phyloP scores from a whole-genome alignment of 2,797 vertebrate species.

The Oreochromis mossambicus region DNA sequence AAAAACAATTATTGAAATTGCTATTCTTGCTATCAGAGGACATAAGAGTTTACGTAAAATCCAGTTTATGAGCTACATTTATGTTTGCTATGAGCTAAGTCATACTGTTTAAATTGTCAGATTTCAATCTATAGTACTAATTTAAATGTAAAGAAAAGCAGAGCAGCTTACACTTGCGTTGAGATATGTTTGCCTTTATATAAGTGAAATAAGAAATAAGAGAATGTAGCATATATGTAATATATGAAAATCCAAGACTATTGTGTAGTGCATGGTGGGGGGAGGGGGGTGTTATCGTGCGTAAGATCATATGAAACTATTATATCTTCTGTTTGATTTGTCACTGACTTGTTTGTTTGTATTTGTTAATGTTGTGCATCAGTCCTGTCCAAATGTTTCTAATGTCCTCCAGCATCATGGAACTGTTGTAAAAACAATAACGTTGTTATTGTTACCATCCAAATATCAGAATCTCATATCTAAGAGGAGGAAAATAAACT shows the following conservation, averaged over 20 bases:
- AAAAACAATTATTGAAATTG: constrained; percentile 66
- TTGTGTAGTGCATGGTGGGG: constrained; percentile 77
- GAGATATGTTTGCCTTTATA: constrained; percentile 79
- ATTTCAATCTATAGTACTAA: constrained; percentile 70
- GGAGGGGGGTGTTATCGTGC: constrained; percentile 47
- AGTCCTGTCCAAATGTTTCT: constrained; percentile 68
- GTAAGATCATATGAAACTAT: constrained; percentile 71
- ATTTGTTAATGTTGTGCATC: constrained; percentile 74
- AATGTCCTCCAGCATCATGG: constrained; percentile 60
- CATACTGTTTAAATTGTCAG: constrained; percentile 69
- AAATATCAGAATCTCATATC: constrained; percentile 53
- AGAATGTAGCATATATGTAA: constrained; percentile 82
- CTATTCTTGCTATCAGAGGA: constrained; percentile 74
- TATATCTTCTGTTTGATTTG: constrained; percentile 75
- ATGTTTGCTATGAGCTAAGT: constrained; percentile 78
- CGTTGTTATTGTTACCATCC: constrained; percentile 37
- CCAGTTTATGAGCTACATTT: constrained; percentile 74
- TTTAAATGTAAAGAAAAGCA: constrained; percentile 76
- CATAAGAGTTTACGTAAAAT: constrained; percentile 71
- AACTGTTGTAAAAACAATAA: constrained; percentile 50
- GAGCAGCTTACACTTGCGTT: constrained; percentile 74
- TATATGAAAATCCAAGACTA: constrained; percentile 76
- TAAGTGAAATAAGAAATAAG: constrained; percentile 77
- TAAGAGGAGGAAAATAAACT: constrained; percentile 25
- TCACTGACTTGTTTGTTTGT: constrained; percentile 72